phyloP scores from a whole-genome alignment of 1,140 invertebrate species.

The Monomorium pharaonis region DNA sequence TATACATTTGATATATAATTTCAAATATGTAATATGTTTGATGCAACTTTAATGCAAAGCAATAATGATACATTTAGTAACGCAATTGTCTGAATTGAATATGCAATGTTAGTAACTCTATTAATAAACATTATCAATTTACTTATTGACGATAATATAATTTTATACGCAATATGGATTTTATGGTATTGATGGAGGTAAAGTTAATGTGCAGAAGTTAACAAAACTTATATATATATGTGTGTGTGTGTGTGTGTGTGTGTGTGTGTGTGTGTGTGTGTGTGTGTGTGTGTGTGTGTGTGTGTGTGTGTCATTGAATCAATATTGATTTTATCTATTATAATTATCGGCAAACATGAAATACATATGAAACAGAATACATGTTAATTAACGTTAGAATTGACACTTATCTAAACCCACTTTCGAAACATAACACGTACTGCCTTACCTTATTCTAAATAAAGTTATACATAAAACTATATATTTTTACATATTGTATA shows the following conservation, averaged over 20 bases:
- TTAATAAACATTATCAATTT: constrained; percentile 6
- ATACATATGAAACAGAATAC: not conserved
- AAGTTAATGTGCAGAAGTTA: not conserved
- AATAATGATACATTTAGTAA: not conserved
- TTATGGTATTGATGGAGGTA: too few relatives aligned
- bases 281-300: too few relatives aligned
- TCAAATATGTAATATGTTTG: not conserved
- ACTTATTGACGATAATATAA: not conserved
- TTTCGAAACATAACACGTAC: not conserved
- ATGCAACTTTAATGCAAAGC: not conserved
- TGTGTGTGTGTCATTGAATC: not conserved
- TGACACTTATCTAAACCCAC: not conserved
- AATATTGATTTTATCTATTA: not conserved
- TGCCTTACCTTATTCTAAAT: not conserved
- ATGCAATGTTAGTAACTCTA: not conserved
- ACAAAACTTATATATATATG: not conserved
- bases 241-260: too few relatives aligned
- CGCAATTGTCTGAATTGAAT: not conserved
- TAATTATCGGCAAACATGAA: not conserved
- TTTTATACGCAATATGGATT: not conserved
- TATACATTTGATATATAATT: not conserved
- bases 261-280: too few relatives aligned
- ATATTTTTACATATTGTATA: not conserved
- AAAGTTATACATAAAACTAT: not conserved
- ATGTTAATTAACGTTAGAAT: not conserved